phyloP scores from a whole-genome alignment of 2,797 vertebrate species.

The Picus viridis region DNA sequence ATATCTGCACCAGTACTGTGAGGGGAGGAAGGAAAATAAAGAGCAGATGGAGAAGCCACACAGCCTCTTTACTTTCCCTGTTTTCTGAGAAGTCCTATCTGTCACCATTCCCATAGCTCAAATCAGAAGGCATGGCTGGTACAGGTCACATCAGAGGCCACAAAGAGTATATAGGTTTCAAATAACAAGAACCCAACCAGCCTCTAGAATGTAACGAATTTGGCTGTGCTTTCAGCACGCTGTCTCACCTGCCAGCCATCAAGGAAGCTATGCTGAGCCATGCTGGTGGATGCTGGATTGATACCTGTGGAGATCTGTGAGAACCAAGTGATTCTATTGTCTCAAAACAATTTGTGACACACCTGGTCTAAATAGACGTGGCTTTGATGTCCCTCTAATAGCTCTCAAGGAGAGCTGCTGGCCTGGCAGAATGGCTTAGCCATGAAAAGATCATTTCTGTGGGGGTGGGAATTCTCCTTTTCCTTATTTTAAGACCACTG shows the following conservation, averaged over 20 bases:
- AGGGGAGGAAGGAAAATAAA: not conserved
- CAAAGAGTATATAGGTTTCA: not conserved
- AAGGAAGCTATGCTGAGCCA: not conserved
- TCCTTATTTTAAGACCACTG: too few species aligned
- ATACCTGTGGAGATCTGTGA: not conserved
- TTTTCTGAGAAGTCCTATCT: not conserved
- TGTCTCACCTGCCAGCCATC: not conserved
- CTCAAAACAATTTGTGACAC: too few species aligned
- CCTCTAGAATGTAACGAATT: not conserved
- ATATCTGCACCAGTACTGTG: not conserved
- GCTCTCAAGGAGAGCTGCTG: too few species aligned
- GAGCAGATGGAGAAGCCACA: not conserved
- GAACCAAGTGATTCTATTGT: too few species aligned
- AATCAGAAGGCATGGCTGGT: not conserved
- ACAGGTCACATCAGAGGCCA: rapidly evolving
- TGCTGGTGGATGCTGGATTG: not conserved
- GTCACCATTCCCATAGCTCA: not conserved
- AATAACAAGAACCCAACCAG: not conserved
- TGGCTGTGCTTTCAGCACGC: not conserved
- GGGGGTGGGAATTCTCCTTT: too few species aligned
- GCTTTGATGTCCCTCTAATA: too few species aligned
- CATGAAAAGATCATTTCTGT: too few species aligned
- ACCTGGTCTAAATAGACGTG: too few species aligned
- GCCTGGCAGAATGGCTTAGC: too few species aligned
- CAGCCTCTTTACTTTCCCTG: not conserved